Base-by-base conservation (phyloP, 2,113 vertebrate species). In the Urocolius indicus region DNA sequence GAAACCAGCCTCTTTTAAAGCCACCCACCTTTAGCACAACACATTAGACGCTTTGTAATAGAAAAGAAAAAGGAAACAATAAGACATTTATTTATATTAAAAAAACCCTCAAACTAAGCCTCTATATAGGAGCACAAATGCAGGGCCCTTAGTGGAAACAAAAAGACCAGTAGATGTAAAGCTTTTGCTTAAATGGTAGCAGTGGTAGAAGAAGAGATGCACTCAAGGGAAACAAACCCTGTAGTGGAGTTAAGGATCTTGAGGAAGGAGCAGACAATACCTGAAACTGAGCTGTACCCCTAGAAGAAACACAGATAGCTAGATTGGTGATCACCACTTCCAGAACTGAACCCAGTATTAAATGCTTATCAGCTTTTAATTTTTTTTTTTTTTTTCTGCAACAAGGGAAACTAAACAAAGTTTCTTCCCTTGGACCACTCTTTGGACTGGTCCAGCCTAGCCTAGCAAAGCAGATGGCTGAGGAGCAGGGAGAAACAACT, bases 1-100 rank as follows among this genome's bases (percentile, higher is more conserved):
- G 84, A 97, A 95, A 90, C 77, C 84, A 94, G 78, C 36, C 72
- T 77, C 72, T 89, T 96, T 91, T 95, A 95, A 93, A 91, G 66
- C 90, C 84, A 93, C 94, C 74, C 89, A 94, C 90, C 95, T 97
- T 95, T 85, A 95, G 22, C 24, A 34, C 17, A 87, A 62, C 62
- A 69, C 62, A 58, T 92, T 62, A 69, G 36, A 91, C 30, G n/a
- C 11, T 78, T 84, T 84, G 58, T 32, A 94, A 87, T n/a, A 69
- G 58, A 62, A 91, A 87, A 91, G 30, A 15, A 68, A 91, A 79
- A 87, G 21, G 46, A 89, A 89, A 82, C 9, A 89, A 71, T 86
- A 89, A 86, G 11, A 5, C 29, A 36, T 79, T 51, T 87, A 23
- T 61, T 55, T 62, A 32, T 20, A 16, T 49, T 46, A 38, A 27